Base-by-base conservation (phyloP, 35 echinoderm and acorn worm species). In the Ophiothrix spiculata region DNA sequence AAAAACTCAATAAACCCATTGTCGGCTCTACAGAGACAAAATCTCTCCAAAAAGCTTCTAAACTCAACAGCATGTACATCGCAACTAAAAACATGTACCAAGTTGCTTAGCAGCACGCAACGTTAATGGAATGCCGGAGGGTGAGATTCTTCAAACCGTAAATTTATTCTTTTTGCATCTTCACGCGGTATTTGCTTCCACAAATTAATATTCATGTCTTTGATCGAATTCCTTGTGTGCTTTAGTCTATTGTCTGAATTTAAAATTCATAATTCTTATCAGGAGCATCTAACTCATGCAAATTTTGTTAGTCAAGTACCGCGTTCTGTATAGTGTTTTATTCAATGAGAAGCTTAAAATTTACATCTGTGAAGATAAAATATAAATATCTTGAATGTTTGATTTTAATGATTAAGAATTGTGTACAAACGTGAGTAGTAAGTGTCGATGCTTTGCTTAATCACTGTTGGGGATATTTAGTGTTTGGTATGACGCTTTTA, bases 151-250 rank as follows among this genome's bases (percentile, higher is more conserved):
- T 69, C 60, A 69, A 69, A 69, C 16, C 60, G 60, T 69, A 69
- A 69, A 69, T 69, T 69, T 69, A 69, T 69, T 69, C 60, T 28
- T 69, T 69, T 69, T 69, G 60, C 60, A 69, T 69, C 60, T 69
- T 54, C 60, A 2, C 60, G 60, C 60, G 6, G 60, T 69, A 28
- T 69, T 69, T 69, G 60, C 60, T 69, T 69, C 60, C 60, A 69
- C 29, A 69, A n/a, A 69, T 69, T 69, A 69, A 69, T 69, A 69
- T 69, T 69, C 60, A 69, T 69, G 60, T 25, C 60, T 69, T 69
- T 28, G 60, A 69, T 69, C 60, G 25, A 28, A n/a, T 69, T 69
- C 60, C 60, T 28, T 69, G 60, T 69, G 23, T 25, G 60, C 60
- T 15, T 2, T 12, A 25, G 60, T 28, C 60, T 69, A 69, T 69